Evolutionary conservation across 2,797 vertebrate species (phyloP).

Genomic region (Acanthopagrus latus): DNA sequence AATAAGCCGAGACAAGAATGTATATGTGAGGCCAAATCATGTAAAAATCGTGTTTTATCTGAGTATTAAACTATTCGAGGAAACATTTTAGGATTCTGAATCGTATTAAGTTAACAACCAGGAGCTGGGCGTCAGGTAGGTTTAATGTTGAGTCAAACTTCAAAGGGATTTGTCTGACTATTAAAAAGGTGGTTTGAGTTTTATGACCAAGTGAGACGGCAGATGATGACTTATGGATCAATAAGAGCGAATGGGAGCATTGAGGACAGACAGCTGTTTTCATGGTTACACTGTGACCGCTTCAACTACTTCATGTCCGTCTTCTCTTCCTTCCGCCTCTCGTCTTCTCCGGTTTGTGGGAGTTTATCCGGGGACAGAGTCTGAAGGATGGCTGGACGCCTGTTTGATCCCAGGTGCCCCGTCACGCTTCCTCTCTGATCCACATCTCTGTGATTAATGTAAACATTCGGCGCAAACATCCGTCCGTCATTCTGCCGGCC

Average conservation of each 20-base stretch:
- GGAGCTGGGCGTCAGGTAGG: neutral
- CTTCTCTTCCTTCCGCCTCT: neutral
- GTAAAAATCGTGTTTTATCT: neutral
- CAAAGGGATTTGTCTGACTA: neutral
- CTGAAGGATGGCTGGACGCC: slow-evolving; percentile 21
- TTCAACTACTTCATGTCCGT: neutral
- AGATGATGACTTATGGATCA: slow-evolving; percentile 53
- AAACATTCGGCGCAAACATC: slow-evolving; percentile 42
- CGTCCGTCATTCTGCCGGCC: neutral
- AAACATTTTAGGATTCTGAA: neutral
- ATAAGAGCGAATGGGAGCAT: slow-evolving; percentile 37
- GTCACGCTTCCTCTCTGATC: slow-evolving; percentile 41
- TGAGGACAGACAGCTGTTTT: slow-evolving; percentile 54
- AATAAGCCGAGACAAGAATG: neutral
- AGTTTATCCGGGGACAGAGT: slow-evolving; percentile 40
- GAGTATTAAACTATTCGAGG: neutral
- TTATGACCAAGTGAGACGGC: slow-evolving; percentile 28
- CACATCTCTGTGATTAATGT: slow-evolving; percentile 49
- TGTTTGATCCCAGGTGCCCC: slow-evolving; percentile 27
- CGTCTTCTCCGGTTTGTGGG: slow-evolving; percentile 1
- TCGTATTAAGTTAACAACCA: neutral
- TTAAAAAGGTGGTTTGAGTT: neutral
- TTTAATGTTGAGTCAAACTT: neutral
- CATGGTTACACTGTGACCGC: slow-evolving; percentile 7
- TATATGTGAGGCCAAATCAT: neutral